Evolutionary conservation across 2,888 invertebrate genomes (phyloP), one percentile per base, ranked within the genome.

Genomic region (Eupithecia exiguata): DNA sequence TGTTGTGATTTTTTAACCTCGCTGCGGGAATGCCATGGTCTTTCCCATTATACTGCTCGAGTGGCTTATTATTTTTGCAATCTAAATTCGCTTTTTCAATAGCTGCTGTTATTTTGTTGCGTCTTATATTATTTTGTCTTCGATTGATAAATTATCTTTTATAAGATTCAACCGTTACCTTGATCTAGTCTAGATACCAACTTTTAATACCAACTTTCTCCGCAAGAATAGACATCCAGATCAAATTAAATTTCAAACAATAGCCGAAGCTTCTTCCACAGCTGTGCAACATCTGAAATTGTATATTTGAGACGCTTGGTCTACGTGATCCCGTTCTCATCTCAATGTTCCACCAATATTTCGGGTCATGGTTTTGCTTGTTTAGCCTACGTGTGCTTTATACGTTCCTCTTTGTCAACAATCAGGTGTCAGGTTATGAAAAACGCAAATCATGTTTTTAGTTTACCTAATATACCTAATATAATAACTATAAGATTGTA

Each of bases 1-100:
- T 73, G 69, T 66, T 76, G 72, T 73, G 71, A 68, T 74, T 76
- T 73, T 76, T 62, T 71, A 73, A 73, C 69, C 69, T 76, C 71
- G 73, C 62, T 18, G 36, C 58, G 65, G 73, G 70, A 71, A 71
- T 73, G 36, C 62, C 76, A 76, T 66, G 73, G 76, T 71, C 70
- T 38, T 40, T 70, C 5, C 73, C 62, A 69, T 76, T 76, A 69
- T 73, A 69, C 72, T 73, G 71, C 68, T 70, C 35, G 38, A 61
- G 46, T 66, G 14, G 38, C 40, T 49, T 58, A 66, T 68, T 73
- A 61, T 58, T 71, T 73, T 61, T 46, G 46, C 40, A 46, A 69
- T 69, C 36, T 18, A 58, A 58, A 58, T 25, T 58, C 58, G 25
- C 12, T 21, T 35, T 16, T 62, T 35, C 35, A 62, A 62, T 62